Conservation (phyloP, 2,888 invertebrate genomes). For the Petrophora chlorosata region DNA sequence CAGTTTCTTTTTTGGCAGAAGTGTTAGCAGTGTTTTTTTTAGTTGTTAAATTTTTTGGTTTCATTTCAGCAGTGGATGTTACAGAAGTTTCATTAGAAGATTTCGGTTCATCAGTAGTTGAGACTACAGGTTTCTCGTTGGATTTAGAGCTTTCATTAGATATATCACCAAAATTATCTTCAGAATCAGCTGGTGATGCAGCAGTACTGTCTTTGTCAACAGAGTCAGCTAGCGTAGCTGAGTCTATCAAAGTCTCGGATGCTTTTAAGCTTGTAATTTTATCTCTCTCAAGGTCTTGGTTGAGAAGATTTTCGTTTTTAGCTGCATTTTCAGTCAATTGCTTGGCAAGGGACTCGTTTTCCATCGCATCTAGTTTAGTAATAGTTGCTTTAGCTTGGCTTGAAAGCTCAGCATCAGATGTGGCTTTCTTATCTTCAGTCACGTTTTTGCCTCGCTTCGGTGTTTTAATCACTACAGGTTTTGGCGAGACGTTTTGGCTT, state of each 20-base stretch:
- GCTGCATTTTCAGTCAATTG: slow-evolving; percentile 57
- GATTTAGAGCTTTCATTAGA: slow-evolving; percentile 68
- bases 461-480: slow-evolving; percentile 69
- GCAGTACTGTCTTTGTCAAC: slow-evolving; percentile 46
- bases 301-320: slow-evolving; percentile 67
- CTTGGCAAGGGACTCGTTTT: slow-evolving; percentile 65
- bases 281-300: slow-evolving; percentile 55
- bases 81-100: neutral
- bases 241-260: slow-evolving; percentile 9
- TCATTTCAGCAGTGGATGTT: slow-evolving; percentile 11
- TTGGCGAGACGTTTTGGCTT: slow-evolving; percentile 60
- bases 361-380: slow-evolving; percentile 68
- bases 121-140: slow-evolving; percentile 37
- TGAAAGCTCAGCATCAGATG: slow-evolving; percentile 46
- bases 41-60: slow-evolving; percentile 32
- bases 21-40: slow-evolving; percentile 8
- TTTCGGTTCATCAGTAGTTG: slow-evolving; percentile 17
- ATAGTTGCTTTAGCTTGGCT: slow-evolving; percentile 62
- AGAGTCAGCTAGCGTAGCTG: slow-evolving; percentile 16
- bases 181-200: slow-evolving; percentile 65
- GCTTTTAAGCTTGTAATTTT: slow-evolving; percentile 16
- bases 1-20: slow-evolving; percentile 8
- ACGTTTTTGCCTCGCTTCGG: slow-evolving; percentile 49
- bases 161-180: slow-evolving; percentile 69
- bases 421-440: slow-evolving; percentile 35